Evolutionary conservation across 2,113 vertebrate species (phyloP).

Genomic region (Ptyas mucosa): DNA sequence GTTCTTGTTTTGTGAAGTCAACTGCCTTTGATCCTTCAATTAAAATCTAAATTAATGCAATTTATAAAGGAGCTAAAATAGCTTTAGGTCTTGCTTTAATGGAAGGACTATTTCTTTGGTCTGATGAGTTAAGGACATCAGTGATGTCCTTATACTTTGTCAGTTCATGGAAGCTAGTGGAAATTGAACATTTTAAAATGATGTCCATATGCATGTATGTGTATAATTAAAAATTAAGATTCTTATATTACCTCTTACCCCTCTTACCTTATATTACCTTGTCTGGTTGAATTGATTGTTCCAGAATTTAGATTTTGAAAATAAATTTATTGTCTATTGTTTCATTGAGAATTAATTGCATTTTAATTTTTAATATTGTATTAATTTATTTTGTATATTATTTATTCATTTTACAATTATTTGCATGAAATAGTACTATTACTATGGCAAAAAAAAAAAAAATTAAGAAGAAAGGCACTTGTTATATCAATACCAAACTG

Average conservation of each 20-base stretch:
- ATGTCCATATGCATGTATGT: not conserved
- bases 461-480: not conserved
- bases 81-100: not conserved
- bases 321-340: not conserved
- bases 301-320: not conserved
- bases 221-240: not conserved
- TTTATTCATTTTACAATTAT: not conserved
- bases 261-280: not conserved
- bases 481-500: not conserved
- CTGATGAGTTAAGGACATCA: not conserved
- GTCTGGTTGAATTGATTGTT: not conserved
- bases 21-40: not conserved
- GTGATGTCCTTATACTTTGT: not conserved
- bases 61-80: not conserved
- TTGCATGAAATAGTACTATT: not conserved
- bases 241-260: not conserved
- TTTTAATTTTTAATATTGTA: not conserved
- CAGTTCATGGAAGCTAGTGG: not conserved
- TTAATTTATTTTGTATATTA: not conserved
- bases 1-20: not conserved
- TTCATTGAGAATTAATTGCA: not conserved
- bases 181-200: not conserved
- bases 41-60: not conserved
- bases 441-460: not conserved
- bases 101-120: not conserved